Percentiles rank a stretch among this genome's conserved stretches.
Evolutionary conservation across 1,140 invertebrate species (phyloP).

Genomic region (Drosophila repleta): DNA sequence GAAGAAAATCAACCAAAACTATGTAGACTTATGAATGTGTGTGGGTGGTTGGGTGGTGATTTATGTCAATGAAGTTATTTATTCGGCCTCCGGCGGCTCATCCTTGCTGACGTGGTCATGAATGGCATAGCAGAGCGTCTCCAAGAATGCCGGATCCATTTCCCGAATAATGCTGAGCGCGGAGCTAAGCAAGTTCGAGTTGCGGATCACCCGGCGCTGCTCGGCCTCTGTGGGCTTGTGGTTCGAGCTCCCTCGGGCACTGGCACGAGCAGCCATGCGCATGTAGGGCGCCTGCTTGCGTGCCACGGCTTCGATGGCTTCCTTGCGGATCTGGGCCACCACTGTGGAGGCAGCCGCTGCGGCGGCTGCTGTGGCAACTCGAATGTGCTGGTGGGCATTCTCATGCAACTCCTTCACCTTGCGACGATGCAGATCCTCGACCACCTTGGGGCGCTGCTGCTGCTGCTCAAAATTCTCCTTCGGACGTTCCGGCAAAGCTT

Average conservation of each 20-base stretch:
- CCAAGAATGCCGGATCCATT: constrained; percentile 25
- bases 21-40: not conserved
- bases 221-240: not conserved
- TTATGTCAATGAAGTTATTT: too few species aligned
- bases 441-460: not conserved
- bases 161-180: constrained; percentile 17
- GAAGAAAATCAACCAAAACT: constrained; percentile 1
- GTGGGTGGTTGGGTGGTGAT: too few species aligned
- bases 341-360: constrained; percentile 1
- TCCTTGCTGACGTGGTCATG: constrained; percentile 11
- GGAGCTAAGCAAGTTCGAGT: constrained; percentile 12
- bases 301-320: constrained; percentile 1
- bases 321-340: constrained; percentile 5
- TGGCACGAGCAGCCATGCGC: not conserved
- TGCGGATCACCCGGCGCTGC: constrained; percentile 2
- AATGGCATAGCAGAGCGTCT: constrained; percentile 25
- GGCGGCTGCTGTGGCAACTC: not conserved
- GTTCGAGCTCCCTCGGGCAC: not conserved
- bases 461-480: not conserved
- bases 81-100: not conserved
- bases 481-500: too few species aligned
- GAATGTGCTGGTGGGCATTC: not conserved
- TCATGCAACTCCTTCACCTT: not conserved
- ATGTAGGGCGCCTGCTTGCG: constrained; percentile 5
- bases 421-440: not conserved